These are phyloP conservation scores for Chirona hameri DNA, from an alignment of 2,888 invertebrate species.

Conservation along the genomic window DNA sequence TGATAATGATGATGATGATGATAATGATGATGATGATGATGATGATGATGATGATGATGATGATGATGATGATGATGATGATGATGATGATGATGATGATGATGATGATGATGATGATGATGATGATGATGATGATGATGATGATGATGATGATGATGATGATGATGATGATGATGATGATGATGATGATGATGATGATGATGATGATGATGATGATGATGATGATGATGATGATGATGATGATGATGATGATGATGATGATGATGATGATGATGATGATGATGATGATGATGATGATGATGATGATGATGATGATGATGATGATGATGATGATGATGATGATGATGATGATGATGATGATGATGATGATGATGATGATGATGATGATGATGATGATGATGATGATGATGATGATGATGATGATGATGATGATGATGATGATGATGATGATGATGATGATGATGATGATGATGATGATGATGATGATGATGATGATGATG, in stretches of 20 bases:
- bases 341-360: slow-evolving; percentile 24
- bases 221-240: slow-evolving; percentile 22
- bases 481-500: slow-evolving; percentile 5
- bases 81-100: no score
- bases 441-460: slow-evolving; percentile 22
- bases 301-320: neutral
- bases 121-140: no score
- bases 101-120: no score
- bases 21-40: no score
- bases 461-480: slow-evolving; percentile 22
- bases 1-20: no score
- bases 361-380: neutral
- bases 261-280: neutral
- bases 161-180: no score
- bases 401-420: neutral
- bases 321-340: neutral
- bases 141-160: no score
- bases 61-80: no score
- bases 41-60: no score
- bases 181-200: slow-evolving; percentile 22
- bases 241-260: slow-evolving; percentile 22
- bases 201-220: slow-evolving; percentile 22
- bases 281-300: neutral
- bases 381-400: neutral
- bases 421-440: slow-evolving; percentile 22